Evolutionary conservation across 2,888 invertebrate species (phyloP), one percentile per base, ranked within the genome.

Genomic region (Maniola hyperantus): DNA sequence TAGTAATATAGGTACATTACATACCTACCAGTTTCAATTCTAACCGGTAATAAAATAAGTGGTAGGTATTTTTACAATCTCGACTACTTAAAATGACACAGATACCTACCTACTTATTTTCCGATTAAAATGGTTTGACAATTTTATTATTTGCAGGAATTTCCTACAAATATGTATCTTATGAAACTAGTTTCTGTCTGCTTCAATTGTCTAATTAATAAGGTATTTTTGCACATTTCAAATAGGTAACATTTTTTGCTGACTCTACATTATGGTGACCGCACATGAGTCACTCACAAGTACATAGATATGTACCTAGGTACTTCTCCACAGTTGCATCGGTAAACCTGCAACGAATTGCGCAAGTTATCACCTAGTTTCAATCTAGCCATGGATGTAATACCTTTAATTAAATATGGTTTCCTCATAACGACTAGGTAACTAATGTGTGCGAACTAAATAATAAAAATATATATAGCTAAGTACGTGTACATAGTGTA

Each of bases 301-400:
- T n/a, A n/a, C n/a, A n/a, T n/a, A n/a, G n/a, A n/a, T n/a, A n/a
- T n/a, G n/a, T n/a, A n/a, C n/a, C n/a, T n/a, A 15, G 8, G 7
- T 18, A n/a, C n/a, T 6, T 46, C 15, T 13, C 15, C 7, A 42
- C 67, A 65, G 55, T 72, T 72, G 73, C 71, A 72, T 72, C 69
- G 69, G 66, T 57, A 66, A 70, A 71, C 67, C 73, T 72, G 71
- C 72, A 67, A 66, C 65, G 68, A 74, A 74, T 77, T 76, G 73
- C 74, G 75, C 76, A 77, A 77, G 70, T 71, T 67, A 73, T 72
- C 70, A 73, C 64, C 67, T 70, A 71, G 67, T 70, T 72, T 68
- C 71, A 57, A 69, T 60, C 63, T 68, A 66, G 67, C 44, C 62
- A 48, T 55, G 42, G 39, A 61, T 65, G 65, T 39, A 51, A 50